Conservation (phyloP, 2,113 vertebrate species). For the Labrus mixtus region DNA sequence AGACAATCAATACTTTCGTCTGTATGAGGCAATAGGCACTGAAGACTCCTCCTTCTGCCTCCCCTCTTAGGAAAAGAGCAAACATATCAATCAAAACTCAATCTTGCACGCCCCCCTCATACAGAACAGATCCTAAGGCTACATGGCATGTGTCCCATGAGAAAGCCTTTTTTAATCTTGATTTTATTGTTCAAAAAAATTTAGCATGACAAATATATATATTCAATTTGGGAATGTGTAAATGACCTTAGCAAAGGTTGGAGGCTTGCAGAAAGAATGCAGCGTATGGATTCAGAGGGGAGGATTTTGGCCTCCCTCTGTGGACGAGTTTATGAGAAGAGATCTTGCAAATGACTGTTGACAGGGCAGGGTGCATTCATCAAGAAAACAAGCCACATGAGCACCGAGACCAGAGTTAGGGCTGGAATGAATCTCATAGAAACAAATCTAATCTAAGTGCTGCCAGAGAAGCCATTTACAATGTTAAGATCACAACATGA, state of each 20-base stretch:
- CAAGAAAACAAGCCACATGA: constrained; percentile 77
- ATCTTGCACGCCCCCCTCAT: constrained; percentile 48
- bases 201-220: constrained; percentile 2
- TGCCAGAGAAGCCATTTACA: constrained; percentile 76
- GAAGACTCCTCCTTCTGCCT: constrained; percentile 68
- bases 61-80: constrained; percentile 58
- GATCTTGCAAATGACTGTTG: constrained; percentile 78
- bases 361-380: constrained; percentile 77
- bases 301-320: constrained; percentile 46
- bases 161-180: background rate
- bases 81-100: constrained; percentile 76
- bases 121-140: constrained; percentile 32
- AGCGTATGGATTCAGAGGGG: constrained; percentile 29
- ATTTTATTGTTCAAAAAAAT: constrained; percentile 26
- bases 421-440: constrained; percentile 73
- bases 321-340: constrained; percentile 71
- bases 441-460: constrained; percentile 78
- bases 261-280: background rate
- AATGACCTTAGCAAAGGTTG: constrained; percentile 34
- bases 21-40: constrained; percentile 72
- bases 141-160: constrained; percentile 38
- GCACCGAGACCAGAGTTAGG: constrained; percentile 71
- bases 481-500: constrained; percentile 72
- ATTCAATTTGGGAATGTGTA: constrained; percentile 8
- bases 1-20: constrained; percentile 71